Conservation (phyloP, 2,113 vertebrate species). For the Catharus fuscescens region DNA sequence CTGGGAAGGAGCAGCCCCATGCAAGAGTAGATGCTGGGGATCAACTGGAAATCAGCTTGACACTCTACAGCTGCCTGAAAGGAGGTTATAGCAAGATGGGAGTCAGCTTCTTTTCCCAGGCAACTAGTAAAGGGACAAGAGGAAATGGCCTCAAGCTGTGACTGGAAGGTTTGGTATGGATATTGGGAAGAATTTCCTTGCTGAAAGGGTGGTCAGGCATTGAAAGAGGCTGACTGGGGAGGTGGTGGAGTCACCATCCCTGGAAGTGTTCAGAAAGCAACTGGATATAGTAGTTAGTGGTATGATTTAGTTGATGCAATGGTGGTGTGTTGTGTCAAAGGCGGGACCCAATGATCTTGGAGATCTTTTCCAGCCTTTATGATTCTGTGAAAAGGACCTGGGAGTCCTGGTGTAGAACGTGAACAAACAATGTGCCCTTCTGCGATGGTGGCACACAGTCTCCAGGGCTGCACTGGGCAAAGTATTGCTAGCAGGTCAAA, state of each 20-base stretch:
- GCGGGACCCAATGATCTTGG: background rate
- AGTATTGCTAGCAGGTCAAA: background rate
- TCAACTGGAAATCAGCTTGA: background rate
- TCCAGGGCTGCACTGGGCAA: background rate
- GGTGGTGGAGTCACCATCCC: background rate
- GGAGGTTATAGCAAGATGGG: background rate
- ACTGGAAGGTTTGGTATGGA: background rate
- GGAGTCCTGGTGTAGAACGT: background rate
- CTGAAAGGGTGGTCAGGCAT: background rate
- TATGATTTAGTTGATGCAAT: background rate
- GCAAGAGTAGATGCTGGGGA: background rate
- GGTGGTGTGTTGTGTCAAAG: background rate
- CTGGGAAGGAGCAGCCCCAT: background rate
- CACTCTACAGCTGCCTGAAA: background rate
- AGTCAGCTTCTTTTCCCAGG: background rate
- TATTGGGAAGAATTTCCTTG: background rate
- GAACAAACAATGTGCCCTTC: fast-evolving
- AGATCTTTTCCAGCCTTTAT: background rate
- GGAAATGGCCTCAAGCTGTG: background rate
- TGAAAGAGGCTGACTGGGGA: background rate
- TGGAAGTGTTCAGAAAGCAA: background rate
- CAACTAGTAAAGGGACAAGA: background rate
- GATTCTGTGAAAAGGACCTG: background rate
- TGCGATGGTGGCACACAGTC: background rate
- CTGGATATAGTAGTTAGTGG: background rate